Base-by-base conservation (phyloP, 92 coral and sea anemone species). In the Palythoa heliodiscus region DNA sequence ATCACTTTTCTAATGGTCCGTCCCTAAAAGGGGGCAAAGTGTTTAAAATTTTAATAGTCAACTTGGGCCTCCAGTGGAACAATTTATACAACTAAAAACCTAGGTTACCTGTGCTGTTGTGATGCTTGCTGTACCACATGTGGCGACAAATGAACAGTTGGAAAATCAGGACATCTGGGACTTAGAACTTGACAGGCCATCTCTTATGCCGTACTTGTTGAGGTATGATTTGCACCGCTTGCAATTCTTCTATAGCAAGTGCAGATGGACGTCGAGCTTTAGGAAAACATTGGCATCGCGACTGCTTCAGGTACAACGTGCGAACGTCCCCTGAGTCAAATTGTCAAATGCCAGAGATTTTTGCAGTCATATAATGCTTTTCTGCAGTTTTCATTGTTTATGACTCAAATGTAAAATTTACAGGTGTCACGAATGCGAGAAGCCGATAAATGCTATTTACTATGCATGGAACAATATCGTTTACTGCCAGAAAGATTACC, bases 401-500 rank as follows among this genome's bases (percentile, higher is more conserved):
- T 12, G 35, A 15, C 55, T 63, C 52, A 77, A 64, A 84, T 71
- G 71, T 84, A 64, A 83, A 37, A 54, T 52, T 48, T 86, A 3
- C 76, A 96, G 98, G 89, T 96, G 98, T 71, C 86, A 89, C 4
- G 95, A 91, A 52, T 96, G 98, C 68, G 87, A 91, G 55, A 86
- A 86, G 50, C 79, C 90, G 20, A 53, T 96, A 67, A 82, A 90
- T 12, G 71, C 78, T 1, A 69, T 86, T 37, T 96, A 92, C 81
- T 94, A 87, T 87, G 95, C 95, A 52, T 85, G 98, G 47, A 95
- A 91, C 37, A 89, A 89, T 23, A 88, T 90, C 40, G 82, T 96
- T 12, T 92, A 83, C 70, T 96, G 98, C 88, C 92, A 83, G 84
- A 92, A 91, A 53, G 98, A 96, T 89, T 96, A 96, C 87, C 77